Evolutionary conservation across 2,113 vertebrate genomes (phyloP), one percentile per base, ranked within the genome.

Genomic region (Cavia aperea): DNA sequence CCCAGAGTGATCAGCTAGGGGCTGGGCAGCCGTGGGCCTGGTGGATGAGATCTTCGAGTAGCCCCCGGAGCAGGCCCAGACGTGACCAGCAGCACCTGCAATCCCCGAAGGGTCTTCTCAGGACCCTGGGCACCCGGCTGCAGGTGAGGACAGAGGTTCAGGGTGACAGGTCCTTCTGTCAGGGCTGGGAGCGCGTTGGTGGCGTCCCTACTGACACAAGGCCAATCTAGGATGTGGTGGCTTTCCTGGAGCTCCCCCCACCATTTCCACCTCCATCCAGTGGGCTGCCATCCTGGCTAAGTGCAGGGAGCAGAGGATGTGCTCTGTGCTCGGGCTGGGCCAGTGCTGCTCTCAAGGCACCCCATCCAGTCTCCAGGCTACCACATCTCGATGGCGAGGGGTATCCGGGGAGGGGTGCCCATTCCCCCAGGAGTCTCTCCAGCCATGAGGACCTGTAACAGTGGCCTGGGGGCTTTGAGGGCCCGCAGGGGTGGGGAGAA

Each of bases 401-500:
- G 33, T 39, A 31, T 92, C 39, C 39, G 16, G 4, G 15, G 3
- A 31, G 36, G 18, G 4, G 39, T 7, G 26, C 70, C 60, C 18
- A 9, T 16, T 16, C 31, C 54, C 49, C 21, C 62, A 16, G 8
- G 46, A 16, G 24, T 39, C 56, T 39, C 12, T 81, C 73, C 39
- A 63, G 89, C 62, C 65, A 26, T 4, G 2, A 18, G 58, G 31
- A 15, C 56, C 56, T 16, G 60, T n/a, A 39, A 21, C 7, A 36
- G 19, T n/a, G 60, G 23, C 49, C 86, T 33, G 12, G 6, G 31
- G 31, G 51, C 82, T 19, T 1, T 0, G 1, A n/a, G 51, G 29
- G 12, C 13, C 58, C 2, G 0, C 1, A 7, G 15, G 54, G 36
- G 7, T 0, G 0, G 3, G 15, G n/a, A 31, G 58, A 56, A 24